Base-by-base conservation (phyloP, 2,113 vertebrate species). In the Hydropotes inermis region DNA sequence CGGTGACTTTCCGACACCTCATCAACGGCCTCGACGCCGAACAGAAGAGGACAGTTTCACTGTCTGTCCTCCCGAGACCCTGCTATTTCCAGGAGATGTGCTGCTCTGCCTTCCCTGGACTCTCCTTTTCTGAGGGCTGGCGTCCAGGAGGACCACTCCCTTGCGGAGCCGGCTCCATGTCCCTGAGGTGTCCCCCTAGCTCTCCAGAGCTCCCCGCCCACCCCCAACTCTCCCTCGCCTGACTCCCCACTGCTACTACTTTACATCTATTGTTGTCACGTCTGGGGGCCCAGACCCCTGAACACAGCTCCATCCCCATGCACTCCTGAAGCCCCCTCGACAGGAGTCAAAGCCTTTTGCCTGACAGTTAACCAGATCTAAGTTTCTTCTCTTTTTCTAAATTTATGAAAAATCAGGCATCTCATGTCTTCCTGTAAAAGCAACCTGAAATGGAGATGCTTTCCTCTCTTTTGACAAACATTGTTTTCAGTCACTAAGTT, bases 1-100 rank as follows among this genome's bases (percentile, higher is more conserved):
- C 27, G 17, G 87, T 97, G 94, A 91, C 92, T 98, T 97, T 97
- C 94, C 97, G 94, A 94, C 86, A 87, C 97, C 93, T 4, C 57
- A 58, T 81, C 97, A 54, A n/a, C 13, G 76, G 89, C 47, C 54
- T 88, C 67, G 19, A 47, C 84, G 89, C 97, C 97, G 88, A 89
- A 91, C 39, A 85, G 39, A 79, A 93, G 61, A 3, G 57, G 54
- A 91, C 12, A 15, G 92, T 87, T 91, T 98, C 83, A 14, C 12
- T 33, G 95, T 7, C 70, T 79, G 9, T 52, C 67, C 96, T 96
- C 87, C 94, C 54, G 36, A 95, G 91, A 87, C 28, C 93, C 79
- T 45, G 43, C 94, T 95, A 19, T 52, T 91, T 88, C 55, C 27
- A 58, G 84, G 39, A 96, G 85, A 90, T 39, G 76, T 54, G n/a